Conservation (phyloP, 2,888 invertebrate genomes). For the Lepetodrilus schrolli region DNA sequence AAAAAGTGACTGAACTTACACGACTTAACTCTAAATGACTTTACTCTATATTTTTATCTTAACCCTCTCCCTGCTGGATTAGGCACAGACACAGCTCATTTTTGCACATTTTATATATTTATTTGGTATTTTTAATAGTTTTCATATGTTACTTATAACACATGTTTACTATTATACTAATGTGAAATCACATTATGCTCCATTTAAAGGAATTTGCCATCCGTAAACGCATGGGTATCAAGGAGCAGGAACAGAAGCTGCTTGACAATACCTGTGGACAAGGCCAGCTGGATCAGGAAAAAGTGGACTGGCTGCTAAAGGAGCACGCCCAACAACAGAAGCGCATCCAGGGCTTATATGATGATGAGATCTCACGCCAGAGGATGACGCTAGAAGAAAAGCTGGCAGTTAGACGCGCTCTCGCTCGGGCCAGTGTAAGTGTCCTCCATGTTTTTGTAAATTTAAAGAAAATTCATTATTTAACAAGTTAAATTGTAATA, state of each 20-base stretch:
- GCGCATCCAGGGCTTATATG: constrained; percentile 64
- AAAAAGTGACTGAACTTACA: no score
- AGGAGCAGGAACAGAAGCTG: constrained; percentile 64
- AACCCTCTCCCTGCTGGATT: no score
- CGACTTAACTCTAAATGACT: no score
- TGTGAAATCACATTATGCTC: background rate
- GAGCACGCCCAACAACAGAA: constrained; percentile 66
- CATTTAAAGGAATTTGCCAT: constrained; percentile 66
- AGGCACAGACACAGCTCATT: no score
- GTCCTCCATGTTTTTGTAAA: background rate
- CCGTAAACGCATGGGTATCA: constrained; percentile 66
- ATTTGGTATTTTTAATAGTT: background rate
- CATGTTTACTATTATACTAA: no score
- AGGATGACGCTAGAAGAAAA: constrained; percentile 72
- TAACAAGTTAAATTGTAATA: no score
- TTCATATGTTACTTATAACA: background rate
- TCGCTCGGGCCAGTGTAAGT: constrained; percentile 68
- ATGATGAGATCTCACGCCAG: constrained; percentile 72
- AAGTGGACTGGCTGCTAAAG: constrained; percentile 71
- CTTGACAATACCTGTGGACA: constrained; percentile 56
- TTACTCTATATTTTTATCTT: no score
- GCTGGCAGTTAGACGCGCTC: constrained; percentile 65
- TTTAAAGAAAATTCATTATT: no score
- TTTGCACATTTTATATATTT: no score
- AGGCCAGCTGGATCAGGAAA: constrained; percentile 60